Evolutionary conservation across 2,113 vertebrate species (phyloP).

Genomic region (Terrapene triunguis): DNA sequence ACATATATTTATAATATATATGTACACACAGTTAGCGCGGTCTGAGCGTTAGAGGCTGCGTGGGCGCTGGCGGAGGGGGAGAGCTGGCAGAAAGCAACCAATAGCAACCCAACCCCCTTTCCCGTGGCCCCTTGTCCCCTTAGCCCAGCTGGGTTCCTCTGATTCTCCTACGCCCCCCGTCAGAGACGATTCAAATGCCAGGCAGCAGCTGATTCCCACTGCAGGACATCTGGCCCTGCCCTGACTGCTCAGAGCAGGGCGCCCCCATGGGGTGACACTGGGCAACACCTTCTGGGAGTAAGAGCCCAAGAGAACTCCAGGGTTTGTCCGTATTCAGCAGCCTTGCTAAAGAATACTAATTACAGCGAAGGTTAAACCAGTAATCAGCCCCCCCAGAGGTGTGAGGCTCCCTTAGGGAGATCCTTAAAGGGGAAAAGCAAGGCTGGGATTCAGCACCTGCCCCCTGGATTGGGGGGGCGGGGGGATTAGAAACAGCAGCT

Average conservation of each 20-base stretch:
- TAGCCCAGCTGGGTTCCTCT: neutral
- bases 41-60: slow-evolving; percentile 45
- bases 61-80: neutral
- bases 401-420: too few species aligned
- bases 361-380: neutral
- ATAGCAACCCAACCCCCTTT: too few species aligned
- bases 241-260: neutral
- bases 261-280: neutral
- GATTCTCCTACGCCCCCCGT: neutral
- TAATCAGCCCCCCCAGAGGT: neutral
- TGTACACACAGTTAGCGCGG: slow-evolving; percentile 86
- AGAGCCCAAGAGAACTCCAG: too few species aligned
- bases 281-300: neutral
- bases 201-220: neutral
- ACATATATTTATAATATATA: slow-evolving; percentile 83
- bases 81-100: neutral
- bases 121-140: neutral
- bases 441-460: too few species aligned
- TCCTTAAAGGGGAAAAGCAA: too few species aligned
- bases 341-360: neutral
- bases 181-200: neutral
- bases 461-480: too few species aligned
- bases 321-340: neutral
- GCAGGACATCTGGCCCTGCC: neutral
- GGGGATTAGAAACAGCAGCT: neutral